phyloP scores from a whole-genome alignment of 2,888 invertebrate species.

The Coremacera marginata region DNA sequence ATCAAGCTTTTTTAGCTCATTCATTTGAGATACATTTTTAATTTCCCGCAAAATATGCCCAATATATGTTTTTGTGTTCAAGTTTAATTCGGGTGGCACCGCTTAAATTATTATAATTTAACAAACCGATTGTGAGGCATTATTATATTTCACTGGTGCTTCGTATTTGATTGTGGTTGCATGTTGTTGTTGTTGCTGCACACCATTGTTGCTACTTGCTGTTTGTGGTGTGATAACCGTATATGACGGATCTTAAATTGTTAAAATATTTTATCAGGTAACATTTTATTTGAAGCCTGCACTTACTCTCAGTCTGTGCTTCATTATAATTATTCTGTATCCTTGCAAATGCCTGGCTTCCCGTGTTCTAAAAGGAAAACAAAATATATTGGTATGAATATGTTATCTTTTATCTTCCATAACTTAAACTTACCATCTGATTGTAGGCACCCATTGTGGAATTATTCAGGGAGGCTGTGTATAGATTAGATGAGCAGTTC shows the following conservation, averaged over 20 bases:
- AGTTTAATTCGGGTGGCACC: not conserved
- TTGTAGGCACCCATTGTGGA: slow-evolving; percentile 59
- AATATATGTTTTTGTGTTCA: too few relatives aligned
- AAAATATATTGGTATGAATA: not conserved
- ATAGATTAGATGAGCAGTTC: slow-evolving; percentile 39
- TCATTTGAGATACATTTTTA: too few relatives aligned
- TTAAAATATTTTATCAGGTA: slow-evolving; percentile 24
- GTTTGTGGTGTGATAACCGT: slow-evolving; percentile 59
- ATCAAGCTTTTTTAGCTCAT: too few relatives aligned
- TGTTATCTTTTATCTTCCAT: not conserved
- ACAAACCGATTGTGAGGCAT: slow-evolving; percentile 47
- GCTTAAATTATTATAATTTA: slow-evolving; percentile 6
- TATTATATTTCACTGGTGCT: slow-evolving; percentile 46
- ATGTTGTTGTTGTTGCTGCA: slow-evolving; percentile 44
- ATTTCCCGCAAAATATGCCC: too few relatives aligned
- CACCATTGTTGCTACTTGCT: slow-evolving; percentile 39
- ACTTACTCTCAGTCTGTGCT: slow-evolving; percentile 64
- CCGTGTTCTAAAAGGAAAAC: slow-evolving; percentile 55
- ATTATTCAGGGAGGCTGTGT: slow-evolving; percentile 51
- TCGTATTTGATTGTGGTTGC: slow-evolving; percentile 54
- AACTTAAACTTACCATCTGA: slow-evolving; percentile 57
- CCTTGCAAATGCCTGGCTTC: slow-evolving; percentile 63
- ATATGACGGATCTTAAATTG: slow-evolving; percentile 60
- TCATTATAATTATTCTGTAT: slow-evolving; percentile 61
- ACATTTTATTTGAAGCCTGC: slow-evolving; percentile 4